Percentiles rank a stretch among this genome's conserved stretches.
These are phyloP conservation scores for Onchidella celtica DNA, from an alignment of 2,888 invertebrate species.

Conservation along the genomic window DNA sequence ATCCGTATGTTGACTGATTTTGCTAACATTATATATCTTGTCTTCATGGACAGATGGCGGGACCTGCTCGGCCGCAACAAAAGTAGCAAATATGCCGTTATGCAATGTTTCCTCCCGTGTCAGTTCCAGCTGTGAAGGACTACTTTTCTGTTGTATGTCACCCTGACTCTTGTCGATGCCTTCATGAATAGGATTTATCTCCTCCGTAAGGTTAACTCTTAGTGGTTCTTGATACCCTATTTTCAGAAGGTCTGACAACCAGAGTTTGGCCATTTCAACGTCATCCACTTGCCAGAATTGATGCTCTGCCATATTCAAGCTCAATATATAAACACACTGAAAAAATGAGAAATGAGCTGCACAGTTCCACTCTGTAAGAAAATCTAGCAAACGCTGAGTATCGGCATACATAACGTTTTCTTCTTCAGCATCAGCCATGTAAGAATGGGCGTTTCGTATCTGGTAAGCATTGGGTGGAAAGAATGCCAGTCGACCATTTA, in stretches of 20 bases:
- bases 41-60: constrained; percentile 6
- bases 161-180: no score
- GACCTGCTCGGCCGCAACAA: background rate
- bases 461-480: constrained; percentile 61
- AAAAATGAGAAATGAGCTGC: constrained; percentile 51
- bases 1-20: background rate
- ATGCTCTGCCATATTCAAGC: constrained; percentile 53
- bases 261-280: background rate
- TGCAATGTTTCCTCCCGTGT: background rate
- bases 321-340: constrained; percentile 55
- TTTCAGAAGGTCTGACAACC: constrained; percentile 34
- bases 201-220: background rate
- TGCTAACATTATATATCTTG: background rate
- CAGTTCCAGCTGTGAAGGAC: background rate
- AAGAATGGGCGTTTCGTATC: constrained; percentile 58
- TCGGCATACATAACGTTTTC: constrained; percentile 61
- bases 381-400: constrained; percentile 55
- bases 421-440: constrained; percentile 60
- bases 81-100: background rate
- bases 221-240: constrained; percentile 29
- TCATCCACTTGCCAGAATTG: constrained; percentile 53
- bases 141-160: background rate
- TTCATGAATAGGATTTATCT: background rate
- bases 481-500: constrained; percentile 62
- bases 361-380: constrained; percentile 60